A percentile compares a stretch with the other conserved stretches of the same genome.
These are phyloP conservation scores for Syrista parreyssii DNA, from an alignment of 2,888 invertebrate genomes.

Conservation along the genomic window DNA sequence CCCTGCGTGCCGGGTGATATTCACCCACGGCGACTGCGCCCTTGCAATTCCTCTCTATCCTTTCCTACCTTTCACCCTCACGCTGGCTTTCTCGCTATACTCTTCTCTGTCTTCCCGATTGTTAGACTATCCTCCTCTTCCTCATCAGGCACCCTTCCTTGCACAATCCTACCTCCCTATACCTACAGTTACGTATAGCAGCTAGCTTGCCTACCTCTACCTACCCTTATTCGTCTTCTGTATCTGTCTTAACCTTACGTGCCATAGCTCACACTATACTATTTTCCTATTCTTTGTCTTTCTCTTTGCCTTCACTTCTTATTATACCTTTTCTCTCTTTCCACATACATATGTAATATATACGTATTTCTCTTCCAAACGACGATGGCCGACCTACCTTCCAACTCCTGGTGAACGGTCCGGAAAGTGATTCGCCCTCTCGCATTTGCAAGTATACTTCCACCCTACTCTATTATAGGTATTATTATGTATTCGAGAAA, in stretches of 20 bases:
- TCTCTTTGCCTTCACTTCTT: not conserved
- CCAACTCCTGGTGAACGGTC: not conserved
- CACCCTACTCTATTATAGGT: not conserved
- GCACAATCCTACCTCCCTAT: not conserved
- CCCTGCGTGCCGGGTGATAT: constrained; percentile 55
- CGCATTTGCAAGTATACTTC: not conserved
- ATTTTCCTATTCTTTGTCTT: not conserved
- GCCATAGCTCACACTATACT: not conserved
- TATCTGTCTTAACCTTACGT: not conserved
- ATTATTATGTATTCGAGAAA: not conserved
- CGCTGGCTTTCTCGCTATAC: not conserved
- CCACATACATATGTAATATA: not conserved
- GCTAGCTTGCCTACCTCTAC: not conserved
- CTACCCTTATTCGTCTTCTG: not conserved
- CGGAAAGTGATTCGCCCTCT: not conserved
- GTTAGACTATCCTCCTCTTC: not conserved
- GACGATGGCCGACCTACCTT: not conserved
- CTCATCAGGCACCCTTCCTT: not conserved
- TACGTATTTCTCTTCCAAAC: not conserved
- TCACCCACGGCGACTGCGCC: constrained; percentile 59
- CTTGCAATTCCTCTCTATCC: constrained; percentile 23
- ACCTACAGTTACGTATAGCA: not conserved
- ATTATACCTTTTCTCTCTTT: not conserved
- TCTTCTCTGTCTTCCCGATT: not conserved
- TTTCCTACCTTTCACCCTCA: not conserved